These are phyloP conservation scores for Morpho deidamia DNA, from an alignment of 2,888 invertebrate species.

Conservation along the genomic window DNA sequence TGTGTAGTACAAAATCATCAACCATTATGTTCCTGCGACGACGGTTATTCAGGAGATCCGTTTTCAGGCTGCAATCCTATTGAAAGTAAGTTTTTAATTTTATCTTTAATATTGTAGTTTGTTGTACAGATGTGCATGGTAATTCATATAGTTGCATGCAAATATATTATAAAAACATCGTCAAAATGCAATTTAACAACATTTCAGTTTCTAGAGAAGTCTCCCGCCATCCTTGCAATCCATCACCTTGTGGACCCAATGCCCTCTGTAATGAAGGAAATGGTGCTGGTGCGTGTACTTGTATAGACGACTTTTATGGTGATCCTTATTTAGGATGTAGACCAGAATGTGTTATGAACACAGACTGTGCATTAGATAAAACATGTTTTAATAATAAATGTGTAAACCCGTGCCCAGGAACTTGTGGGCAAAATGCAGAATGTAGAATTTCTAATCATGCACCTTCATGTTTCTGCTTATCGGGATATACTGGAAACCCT, in stretches of 20 bases:
- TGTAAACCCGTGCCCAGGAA: slow-evolving; percentile 86
- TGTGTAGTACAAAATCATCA: slow-evolving; percentile 86
- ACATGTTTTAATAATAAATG: slow-evolving; percentile 89
- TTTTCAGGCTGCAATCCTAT: slow-evolving; percentile 84
- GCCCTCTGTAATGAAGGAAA: slow-evolving; percentile 86
- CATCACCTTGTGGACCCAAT: slow-evolving; percentile 89
- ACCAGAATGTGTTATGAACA: slow-evolving; percentile 89
- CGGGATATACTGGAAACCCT: slow-evolving; percentile 85
- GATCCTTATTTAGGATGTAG: slow-evolving; percentile 88
- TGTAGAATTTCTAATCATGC: slow-evolving; percentile 87
- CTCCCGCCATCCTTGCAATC: slow-evolving; percentile 85
- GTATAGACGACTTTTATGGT: slow-evolving; percentile 85
- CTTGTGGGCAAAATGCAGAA: slow-evolving; percentile 87
- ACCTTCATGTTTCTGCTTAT: slow-evolving; percentile 86
- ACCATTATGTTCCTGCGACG: slow-evolving; percentile 85
- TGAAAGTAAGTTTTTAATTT: slow-evolving; percentile 65
- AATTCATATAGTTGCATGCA: slow-evolving; percentile 19
- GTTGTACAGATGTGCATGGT: slow-evolving; percentile 5
- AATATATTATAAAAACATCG: slow-evolving; percentile 2
- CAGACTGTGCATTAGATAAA: slow-evolving; percentile 83
- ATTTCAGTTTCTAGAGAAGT: slow-evolving; percentile 76
- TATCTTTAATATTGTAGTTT: neutral
- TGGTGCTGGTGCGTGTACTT: slow-evolving; percentile 87
- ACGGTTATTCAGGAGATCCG: slow-evolving; percentile 88
- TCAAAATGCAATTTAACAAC: slow-evolving; percentile 10